Base-by-base conservation (phyloP, 2,113 vertebrate species). In the Phycodurus eques region DNA sequence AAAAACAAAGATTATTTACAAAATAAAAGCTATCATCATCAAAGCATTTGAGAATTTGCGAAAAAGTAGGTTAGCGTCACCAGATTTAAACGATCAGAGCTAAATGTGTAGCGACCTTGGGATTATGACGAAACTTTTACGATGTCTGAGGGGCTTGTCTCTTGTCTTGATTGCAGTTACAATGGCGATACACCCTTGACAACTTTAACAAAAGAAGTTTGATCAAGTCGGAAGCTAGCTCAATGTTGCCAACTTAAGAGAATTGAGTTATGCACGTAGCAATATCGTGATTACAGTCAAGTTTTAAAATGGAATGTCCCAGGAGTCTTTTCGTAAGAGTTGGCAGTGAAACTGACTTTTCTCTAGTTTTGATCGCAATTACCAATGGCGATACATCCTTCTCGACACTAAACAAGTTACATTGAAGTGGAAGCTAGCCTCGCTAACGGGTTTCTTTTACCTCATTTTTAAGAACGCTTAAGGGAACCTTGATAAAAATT, bases 1-100 rank as follows among this genome's bases (percentile, higher is more conserved):
- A 83, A 83, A 88, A 73, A 77, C 86, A 72, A 87, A 84, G 80
- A 87, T 47, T 92, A 91, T 91, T 86, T 86, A 91, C 88, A 91
- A 83, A 78, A 47, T 75, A 73, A 60, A 60, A 60, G 8, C 6
- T 20, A 8, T 0, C 43, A 63, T 73, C 53, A 49, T 43, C 76
- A 67, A 74, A 67, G 39, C 71, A 68, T 60, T 60, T 33, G 57
- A 33, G 5, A 61, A 72, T 22, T 27, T 22, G 8, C 22, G 12
- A 65, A 27, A 22, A 31, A 3, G 22, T 22, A 17, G 22, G 64
- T 9, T 49, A 17, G 44, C 22, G 8, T 46, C 3, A 14, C n/a
- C 19, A 47, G 14, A 66, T 46, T 49, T 15, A 47, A 66, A 66
- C 19, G 12, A 63, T 63, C 61, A 56, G 8, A 61, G 15, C 15